These are phyloP conservation scores for Netelia virgata DNA, from an alignment of 2,888 invertebrate genomes.

Conservation along the genomic window DNA sequence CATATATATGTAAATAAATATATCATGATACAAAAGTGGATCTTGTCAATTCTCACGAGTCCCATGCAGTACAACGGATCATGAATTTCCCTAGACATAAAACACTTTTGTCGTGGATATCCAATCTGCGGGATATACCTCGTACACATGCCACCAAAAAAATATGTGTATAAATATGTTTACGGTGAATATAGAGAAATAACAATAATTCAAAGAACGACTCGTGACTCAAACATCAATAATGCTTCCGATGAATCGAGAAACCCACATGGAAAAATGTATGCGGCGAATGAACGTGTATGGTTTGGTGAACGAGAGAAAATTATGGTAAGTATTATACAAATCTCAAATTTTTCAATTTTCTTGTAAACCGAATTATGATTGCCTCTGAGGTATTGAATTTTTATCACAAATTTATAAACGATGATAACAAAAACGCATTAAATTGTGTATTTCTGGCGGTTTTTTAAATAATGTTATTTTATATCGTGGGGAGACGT, in stretches of 20 bases:
- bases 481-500: too few relatives aligned
- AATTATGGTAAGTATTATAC: too few relatives aligned
- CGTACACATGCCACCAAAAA: conserved; percentile 63
- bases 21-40: conserved; percentile 53
- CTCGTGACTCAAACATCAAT: conserved; percentile 13
- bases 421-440: too few relatives aligned
- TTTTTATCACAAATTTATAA: too few relatives aligned
- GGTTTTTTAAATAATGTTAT: too few relatives aligned
- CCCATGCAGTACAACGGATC: conserved; percentile 70
- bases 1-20: not conserved
- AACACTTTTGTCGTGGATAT: conserved; percentile 51
- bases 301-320: too few relatives aligned
- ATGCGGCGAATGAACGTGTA: too few relatives aligned
- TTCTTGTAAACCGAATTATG: too few relatives aligned
- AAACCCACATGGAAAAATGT: not conserved
- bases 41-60: conserved; percentile 47
- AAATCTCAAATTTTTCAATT: too few relatives aligned
- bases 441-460: too few relatives aligned
- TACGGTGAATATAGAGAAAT: conserved; percentile 32
- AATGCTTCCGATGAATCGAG: not conserved
- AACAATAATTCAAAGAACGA: conserved; percentile 23
- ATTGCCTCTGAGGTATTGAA: too few relatives aligned
- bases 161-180: conserved; percentile 29
- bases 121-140: conserved; percentile 46
- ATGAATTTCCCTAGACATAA: conserved; percentile 62